A percentile compares a stretch with the other conserved stretches of the same genome.
These are phyloP conservation scores for Rhadina sibilatrix DNA, from an alignment of 2,113 vertebrate species.

Conservation along the genomic window DNA sequence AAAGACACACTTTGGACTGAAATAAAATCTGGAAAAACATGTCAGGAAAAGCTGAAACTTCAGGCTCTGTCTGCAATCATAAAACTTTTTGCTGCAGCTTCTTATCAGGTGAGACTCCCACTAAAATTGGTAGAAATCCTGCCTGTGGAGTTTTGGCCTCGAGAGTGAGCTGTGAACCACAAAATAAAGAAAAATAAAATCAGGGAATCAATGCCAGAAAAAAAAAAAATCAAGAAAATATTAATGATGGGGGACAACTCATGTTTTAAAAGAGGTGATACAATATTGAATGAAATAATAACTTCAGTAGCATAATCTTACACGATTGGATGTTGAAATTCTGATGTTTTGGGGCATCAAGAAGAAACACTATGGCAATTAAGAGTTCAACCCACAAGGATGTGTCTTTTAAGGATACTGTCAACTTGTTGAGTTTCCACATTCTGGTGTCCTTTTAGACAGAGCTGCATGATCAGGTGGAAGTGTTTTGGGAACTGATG, in stretches of 20 bases:
- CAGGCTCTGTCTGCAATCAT: accelerated
- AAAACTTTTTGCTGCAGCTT: background rate
- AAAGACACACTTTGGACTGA: background rate
- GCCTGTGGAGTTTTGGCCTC: background rate
- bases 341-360: background rate
- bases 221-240: background rate
- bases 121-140: background rate
- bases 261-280: background rate
- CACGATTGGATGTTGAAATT: background rate
- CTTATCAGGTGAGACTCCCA: constrained; percentile 1
- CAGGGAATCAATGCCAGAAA: background rate
- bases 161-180: background rate
- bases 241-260: background rate
- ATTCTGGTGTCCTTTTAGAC: background rate
- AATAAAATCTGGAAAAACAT: background rate
- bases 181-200: background rate
- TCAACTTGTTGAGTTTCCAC: background rate
- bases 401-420: background rate
- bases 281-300: background rate
- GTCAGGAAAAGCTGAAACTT: background rate
- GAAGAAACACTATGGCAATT: background rate
- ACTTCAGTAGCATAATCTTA: background rate
- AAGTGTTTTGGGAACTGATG: background rate
- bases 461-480: background rate
- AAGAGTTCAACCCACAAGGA: background rate